Evolutionary conservation across 2,888 invertebrate genomes (phyloP).

Genomic region (Mongoloraphidia duomilia): DNA sequence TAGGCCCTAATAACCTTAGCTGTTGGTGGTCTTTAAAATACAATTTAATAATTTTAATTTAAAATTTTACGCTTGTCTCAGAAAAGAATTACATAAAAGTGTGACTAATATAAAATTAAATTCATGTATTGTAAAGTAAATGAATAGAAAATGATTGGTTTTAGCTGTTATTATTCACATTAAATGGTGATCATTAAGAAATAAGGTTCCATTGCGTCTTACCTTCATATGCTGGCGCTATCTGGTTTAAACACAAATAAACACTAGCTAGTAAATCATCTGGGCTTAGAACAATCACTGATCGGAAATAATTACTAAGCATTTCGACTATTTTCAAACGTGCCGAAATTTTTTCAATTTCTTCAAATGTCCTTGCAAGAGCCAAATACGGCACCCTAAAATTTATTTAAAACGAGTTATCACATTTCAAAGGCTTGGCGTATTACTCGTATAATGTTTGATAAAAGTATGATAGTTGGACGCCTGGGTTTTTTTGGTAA

Average conservation of each 20-base stretch:
- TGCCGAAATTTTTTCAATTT: constrained; percentile 72
- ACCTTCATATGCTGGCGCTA: constrained; percentile 94
- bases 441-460: too few species aligned
- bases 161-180: neutral
- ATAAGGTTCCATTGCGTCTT: too few species aligned
- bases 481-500: too few species aligned
- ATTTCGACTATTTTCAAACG: constrained; percentile 86
- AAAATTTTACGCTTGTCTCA: too few species aligned
- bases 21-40: too few species aligned
- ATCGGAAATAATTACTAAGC: constrained; percentile 80
- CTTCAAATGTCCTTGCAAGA: constrained; percentile 75
- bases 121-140: too few species aligned
- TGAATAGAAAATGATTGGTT: constrained; percentile 2
- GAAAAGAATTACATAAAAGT: too few species aligned
- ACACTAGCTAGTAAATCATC: constrained; percentile 82
- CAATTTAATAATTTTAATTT: too few species aligned
- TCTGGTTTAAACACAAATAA: constrained; percentile 88
- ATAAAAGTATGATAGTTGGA: too few species aligned
- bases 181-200: neutral
- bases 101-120: too few species aligned
- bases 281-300: constrained; percentile 76
- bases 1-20: too few species aligned
- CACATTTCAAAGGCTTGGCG: neutral
- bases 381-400: constrained; percentile 84
- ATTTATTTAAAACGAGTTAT: constrained; percentile 13